Conservation (phyloP, 1,140 invertebrate species). For the Ceratoteleas bidentatus region DNA sequence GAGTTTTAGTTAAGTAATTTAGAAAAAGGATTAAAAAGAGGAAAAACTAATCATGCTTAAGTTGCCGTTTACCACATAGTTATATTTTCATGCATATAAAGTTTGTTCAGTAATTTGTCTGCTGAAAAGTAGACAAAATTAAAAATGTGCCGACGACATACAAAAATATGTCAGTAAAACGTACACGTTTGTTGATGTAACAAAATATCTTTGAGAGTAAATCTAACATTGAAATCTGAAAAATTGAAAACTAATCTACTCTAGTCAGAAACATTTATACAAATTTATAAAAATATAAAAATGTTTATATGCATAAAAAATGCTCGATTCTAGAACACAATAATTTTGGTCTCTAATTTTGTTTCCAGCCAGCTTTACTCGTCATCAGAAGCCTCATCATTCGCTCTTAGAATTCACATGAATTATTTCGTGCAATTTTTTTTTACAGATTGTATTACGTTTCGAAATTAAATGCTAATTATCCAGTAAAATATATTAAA, state of each 20-base stretch:
- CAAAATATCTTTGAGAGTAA: not conserved
- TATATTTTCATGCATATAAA: constrained; percentile 32
- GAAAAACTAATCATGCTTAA: constrained; percentile 16
- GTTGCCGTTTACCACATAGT: constrained; percentile 1
- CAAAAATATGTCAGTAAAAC: constrained; percentile 16
- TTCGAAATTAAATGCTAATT: too few relatives aligned
- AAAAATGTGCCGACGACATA: constrained; percentile 2
- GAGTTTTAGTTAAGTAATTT: constrained; percentile 3
- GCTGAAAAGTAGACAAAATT: not conserved
- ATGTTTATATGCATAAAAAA: constrained; percentile 21
- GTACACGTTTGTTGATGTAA: constrained; percentile 6
- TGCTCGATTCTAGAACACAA: constrained; percentile 5
- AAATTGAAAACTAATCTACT: not conserved
- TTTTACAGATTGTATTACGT: too few relatives aligned
- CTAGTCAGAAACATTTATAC: not conserved
- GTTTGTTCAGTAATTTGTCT: not conserved
- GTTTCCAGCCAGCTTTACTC: constrained; percentile 44
- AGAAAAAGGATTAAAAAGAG: constrained; percentile 3
- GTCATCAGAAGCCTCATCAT: constrained; percentile 38
- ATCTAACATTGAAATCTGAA: constrained; percentile 7
- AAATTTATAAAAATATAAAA: constrained; percentile 14
- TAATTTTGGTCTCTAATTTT: constrained; percentile 7
- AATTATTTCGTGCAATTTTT: not conserved
- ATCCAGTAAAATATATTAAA: not conserved
- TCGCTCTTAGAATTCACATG: constrained; percentile 33